Percentiles rank a stretch among this genome's conserved stretches.
phyloP scores from a whole-genome alignment of 2,797 vertebrate species.

The Toxotes lorentzi region DNA sequence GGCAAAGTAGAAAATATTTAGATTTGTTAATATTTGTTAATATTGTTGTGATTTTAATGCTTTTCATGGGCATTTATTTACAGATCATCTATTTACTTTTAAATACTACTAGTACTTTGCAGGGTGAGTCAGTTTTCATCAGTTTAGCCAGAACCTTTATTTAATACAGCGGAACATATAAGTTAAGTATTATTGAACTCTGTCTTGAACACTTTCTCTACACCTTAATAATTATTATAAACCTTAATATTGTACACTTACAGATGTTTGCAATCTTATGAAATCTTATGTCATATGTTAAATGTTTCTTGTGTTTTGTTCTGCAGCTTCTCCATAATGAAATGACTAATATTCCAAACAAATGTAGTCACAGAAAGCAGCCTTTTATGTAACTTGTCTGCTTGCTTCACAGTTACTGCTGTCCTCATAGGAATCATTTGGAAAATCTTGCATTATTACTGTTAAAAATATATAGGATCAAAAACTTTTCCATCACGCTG shows the following conservation, averaged over 20 bases:
- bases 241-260: background rate
- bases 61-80: background rate
- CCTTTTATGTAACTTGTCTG: background rate
- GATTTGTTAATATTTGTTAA: too few relatives aligned
- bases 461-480: background rate
- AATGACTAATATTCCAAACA: background rate
- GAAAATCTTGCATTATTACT: slow-evolving; percentile 19
- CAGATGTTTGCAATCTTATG: background rate
- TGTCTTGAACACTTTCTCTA: background rate
- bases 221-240: background rate
- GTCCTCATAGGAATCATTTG: background rate
- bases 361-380: background rate
- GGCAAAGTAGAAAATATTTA: background rate
- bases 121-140: background rate
- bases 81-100: background rate
- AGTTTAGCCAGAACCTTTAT: background rate
- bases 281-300: too few relatives aligned
- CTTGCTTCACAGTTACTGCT: background rate
- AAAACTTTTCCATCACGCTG: background rate
- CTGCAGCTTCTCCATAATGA: background rate
- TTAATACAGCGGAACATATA: background rate
- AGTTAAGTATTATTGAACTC: background rate
- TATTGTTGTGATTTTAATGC: background rate
- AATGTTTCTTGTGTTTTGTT: background rate
- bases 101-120: background rate